Evolutionary conservation across 2,113 vertebrate genomes (phyloP).

Genomic region (Taurulus bubalis): DNA sequence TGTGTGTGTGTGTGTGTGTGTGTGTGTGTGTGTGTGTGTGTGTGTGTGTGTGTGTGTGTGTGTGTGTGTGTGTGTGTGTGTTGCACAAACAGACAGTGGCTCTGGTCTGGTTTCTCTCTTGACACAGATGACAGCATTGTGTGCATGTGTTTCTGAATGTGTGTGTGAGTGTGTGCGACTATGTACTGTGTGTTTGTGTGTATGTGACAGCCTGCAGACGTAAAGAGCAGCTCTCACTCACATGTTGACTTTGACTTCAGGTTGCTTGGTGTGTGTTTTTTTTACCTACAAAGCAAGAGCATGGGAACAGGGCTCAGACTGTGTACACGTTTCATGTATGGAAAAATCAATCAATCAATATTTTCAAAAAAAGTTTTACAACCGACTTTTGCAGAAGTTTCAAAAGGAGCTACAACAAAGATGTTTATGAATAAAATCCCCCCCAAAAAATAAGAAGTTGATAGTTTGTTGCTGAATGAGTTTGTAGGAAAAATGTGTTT

Average conservation of each 20-base stretch:
- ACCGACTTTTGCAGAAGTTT: constrained; percentile 2
- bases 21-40: constrained; percentile 1
- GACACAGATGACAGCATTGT: constrained; percentile 62
- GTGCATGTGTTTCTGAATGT: constrained; percentile 35
- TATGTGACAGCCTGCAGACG: constrained; percentile 8
- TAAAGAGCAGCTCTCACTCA: constrained; percentile 39
- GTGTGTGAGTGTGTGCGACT: constrained; percentile 16
- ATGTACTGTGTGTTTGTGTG: constrained; percentile 15
- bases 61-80: constrained; percentile 21
- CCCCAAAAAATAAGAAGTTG: not conserved
- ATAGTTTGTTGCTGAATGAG: not conserved
- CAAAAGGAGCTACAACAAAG: not conserved
- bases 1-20: constrained; percentile 29
- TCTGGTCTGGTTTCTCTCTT: constrained; percentile 68
- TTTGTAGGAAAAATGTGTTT: constrained; percentile 11
- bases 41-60: constrained; percentile 23
- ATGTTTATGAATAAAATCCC: not conserved
- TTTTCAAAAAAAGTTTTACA: constrained; percentile 15
- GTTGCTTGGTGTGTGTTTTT: too few relatives aligned
- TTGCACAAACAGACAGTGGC: constrained; percentile 29
- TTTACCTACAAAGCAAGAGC: not conserved
- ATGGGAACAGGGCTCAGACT: not conserved
- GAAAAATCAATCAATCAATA: not conserved
- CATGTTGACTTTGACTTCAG: constrained; percentile 23
- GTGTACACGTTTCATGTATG: not conserved